Percentiles rank a stretch among this genome's conserved stretches.
Evolutionary conservation across 2,797 vertebrate genomes (phyloP).

Genomic region (Alectoris magna): DNA sequence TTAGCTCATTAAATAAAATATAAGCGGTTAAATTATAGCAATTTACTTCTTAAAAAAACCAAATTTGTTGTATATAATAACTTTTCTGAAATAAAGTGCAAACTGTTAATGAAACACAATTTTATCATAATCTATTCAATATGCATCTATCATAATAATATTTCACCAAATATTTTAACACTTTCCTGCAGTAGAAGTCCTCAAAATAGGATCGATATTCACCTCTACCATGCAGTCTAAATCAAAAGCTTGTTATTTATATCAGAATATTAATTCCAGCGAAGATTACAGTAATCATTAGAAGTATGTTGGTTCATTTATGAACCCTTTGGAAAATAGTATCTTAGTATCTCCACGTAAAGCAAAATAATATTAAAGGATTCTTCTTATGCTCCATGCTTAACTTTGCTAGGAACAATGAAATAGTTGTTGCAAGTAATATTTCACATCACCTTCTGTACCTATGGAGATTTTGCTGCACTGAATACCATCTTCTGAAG

Average conservation of each 20-base stretch:
- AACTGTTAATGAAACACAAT: constrained; percentile 43
- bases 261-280: neutral
- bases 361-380: neutral
- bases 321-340: neutral
- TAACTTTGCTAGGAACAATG: neutral
- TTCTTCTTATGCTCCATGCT: neutral
- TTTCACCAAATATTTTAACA: constrained; percentile 17
- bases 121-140: constrained; percentile 45
- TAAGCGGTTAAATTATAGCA: constrained; percentile 19
- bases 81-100: constrained; percentile 39
- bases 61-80: neutral
- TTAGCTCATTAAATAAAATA: neutral
- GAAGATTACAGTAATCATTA: neutral
- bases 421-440: neutral
- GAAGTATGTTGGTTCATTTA: neutral
- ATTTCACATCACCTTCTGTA: neutral
- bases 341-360: neutral
- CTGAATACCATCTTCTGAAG: neutral
- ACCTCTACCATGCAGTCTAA: neutral
- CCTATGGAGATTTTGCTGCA: neutral
- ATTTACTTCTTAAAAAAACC: neutral
- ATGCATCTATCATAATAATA: constrained; percentile 15
- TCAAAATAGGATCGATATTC: neutral
- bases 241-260: neutral
- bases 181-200: neutral